Evolutionary conservation across 2,113 vertebrate species (phyloP), one percentile per base, ranked within the genome.

Genomic region (Scartelaos histophorus): DNA sequence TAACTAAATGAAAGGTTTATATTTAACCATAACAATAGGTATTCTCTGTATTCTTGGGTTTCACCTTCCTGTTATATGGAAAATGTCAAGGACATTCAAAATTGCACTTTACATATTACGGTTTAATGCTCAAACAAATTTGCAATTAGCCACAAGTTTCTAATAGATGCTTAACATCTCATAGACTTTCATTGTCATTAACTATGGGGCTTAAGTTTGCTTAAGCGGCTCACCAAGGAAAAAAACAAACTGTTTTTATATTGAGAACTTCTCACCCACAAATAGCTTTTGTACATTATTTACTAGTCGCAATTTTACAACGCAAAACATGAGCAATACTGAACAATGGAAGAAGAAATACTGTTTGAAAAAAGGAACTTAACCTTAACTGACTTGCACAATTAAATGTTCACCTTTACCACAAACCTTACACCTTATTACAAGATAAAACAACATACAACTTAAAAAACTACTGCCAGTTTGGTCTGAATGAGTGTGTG

Each of bases 241-340:
- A 56, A 10, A 19, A 0, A 49, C 68, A 87, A 86, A 84, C 66
- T 70, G 15, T 35, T 16, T 9, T 29, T 19, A 17, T 29, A n/a
- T 19, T 19, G 16, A 62, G 60, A 38, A 29, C 29, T 29, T n/a
- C 12, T 58, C 43, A 47, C 15, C 58, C 56, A 73, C 13, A 60
- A 16, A 16, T 16, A 70, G 56, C 71, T 51, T 62, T 19, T 29
- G 45, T 17, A 71, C 79, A 76, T n/a, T 11, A 73, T 29, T 13
- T 46, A 17, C 22, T 65, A 88, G 73, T 70, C 58, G 16, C 16
- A 56, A 22, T 21, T 7, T 7, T 56, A n/a, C 15, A 17, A 5
- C 5, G 7, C 22, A 25, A 15, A 15, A 13, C 24, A 16, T 60
- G 13, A 25, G 7, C 60, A 62, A 62, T 38, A 62, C 60, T 62